Percentiles rank a stretch among this genome's conserved stretches.
Conservation (phyloP, 2,797 vertebrate genomes). For the Phaenicophaeus curvirostris region DNA sequence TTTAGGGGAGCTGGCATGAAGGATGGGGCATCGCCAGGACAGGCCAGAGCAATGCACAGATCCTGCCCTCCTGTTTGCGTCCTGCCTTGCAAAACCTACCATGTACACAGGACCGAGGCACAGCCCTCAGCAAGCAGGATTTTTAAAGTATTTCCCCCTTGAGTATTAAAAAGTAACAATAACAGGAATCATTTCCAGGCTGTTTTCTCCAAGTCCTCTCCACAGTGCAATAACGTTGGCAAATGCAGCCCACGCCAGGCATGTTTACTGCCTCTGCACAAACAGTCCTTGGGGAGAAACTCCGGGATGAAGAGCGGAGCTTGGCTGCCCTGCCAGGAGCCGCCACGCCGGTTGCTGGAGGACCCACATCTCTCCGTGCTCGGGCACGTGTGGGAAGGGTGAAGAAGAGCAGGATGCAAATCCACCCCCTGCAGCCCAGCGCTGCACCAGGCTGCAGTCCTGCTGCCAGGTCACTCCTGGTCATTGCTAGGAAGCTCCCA, state of each 20-base stretch:
- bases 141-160: neutral
- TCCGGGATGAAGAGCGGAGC: rapidly evolving
- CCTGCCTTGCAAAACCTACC: neutral
- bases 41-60: rapidly evolving
- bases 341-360: neutral
- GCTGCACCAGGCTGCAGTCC: neutral
- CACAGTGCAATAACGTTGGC: neutral
- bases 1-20: neutral
- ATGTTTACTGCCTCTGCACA: neutral
- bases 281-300: neutral
- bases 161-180: neutral
- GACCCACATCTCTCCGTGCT: rapidly evolving
- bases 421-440: neutral
- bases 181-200: neutral
- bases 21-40: rapidly evolving
- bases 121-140: neutral
- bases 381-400: rapidly evolving
- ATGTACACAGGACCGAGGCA: neutral
- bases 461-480: neutral
- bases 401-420: neutral
- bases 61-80: neutral
- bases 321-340: neutral
- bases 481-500: neutral
- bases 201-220: neutral
- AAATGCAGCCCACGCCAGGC: neutral